Base-by-base conservation (phyloP, 2,888 invertebrate genomes). In the Stenolophus ochropezus region DNA sequence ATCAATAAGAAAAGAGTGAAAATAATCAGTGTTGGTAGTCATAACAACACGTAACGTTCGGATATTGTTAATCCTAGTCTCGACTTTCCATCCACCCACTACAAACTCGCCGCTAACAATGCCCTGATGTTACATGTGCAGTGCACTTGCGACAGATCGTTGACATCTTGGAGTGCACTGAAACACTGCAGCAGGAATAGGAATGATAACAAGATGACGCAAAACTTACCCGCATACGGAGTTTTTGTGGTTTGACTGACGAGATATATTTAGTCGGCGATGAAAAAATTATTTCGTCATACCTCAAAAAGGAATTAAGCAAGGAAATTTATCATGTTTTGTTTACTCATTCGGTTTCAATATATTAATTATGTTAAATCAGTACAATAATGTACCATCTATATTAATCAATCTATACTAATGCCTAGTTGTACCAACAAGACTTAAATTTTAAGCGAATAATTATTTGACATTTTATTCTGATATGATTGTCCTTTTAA, bases 61-160 rank as follows among this genome's bases (percentile, higher is more conserved):
- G 14, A 61, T 21, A 61, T 61, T 61, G 23, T 61, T 61, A 23
- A 61, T 61, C 23, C 25, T 11, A 42, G 33, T 16, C 56, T 56
- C 21, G 21, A 20, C 56, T 56, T 56, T 56, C 25, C 20, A 51
- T 11, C 61, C 61, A 61, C 61, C 61, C 61, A 61, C 61, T 4
- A n/a, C 25, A 23, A 53, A 53, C 51, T 16, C 14, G 21, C 3
- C 58, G n/a, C 20, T 56, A 56, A 61, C 61, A 61, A 61, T n/a
- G 61, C 21, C 23, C 61, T 23, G 23, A 25, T 61, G 61, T 61
- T 61, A 61, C 61, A 61, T 61, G 61, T 61, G 61, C 61, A 61
- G 23, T 61, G 14, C 61, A 61, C 61, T 11, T 61, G 61, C 61
- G 14, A 56, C 56, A 61, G 61, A 61, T 23, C 61, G 61, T 61